phyloP scores from a whole-genome alignment of 2,888 invertebrate genomes.

The Drepanosiphum platanoidis region DNA sequence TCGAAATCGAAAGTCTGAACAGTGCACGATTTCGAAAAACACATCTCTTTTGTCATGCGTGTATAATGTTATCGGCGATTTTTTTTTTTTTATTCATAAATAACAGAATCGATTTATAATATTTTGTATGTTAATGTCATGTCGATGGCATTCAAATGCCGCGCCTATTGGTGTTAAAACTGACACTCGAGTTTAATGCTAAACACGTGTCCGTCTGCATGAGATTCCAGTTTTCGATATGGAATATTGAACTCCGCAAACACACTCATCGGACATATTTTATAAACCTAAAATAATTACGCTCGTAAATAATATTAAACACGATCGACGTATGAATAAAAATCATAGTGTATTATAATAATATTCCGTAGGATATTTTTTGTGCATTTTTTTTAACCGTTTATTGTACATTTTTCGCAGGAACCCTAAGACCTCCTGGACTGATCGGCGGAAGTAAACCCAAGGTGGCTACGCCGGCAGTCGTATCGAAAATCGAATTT shows the following conservation, averaged over 20 bases:
- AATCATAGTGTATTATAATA: neutral
- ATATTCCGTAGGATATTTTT: neutral
- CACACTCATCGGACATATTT: no score
- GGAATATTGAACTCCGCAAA: no score
- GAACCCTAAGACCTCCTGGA: constrained; percentile 88
- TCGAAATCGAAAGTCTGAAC: neutral
- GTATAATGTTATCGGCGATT: no score
- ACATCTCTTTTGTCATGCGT: no score
- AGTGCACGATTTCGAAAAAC: neutral
- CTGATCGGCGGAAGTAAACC: constrained; percentile 96
- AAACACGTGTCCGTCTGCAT: neutral
- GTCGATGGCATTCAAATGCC: no score
- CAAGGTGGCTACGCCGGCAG: constrained; percentile 96
- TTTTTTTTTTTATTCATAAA: no score
- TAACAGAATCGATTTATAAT: no score
- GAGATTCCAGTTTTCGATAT: neutral
- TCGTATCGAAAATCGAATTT: constrained; percentile 97
- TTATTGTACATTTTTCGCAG: constrained; percentile 70
- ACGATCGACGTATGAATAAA: neutral
- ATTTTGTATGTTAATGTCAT: no score
- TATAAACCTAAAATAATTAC: no score
- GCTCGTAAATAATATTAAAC: neutral
- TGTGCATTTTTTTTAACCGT: neutral
- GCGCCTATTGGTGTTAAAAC: neutral
- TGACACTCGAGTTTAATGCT: constrained; percentile 7